These are phyloP conservation scores for Drosophila hamatofila DNA, from an alignment of 2,888 invertebrate species.

Conservation along the genomic window DNA sequence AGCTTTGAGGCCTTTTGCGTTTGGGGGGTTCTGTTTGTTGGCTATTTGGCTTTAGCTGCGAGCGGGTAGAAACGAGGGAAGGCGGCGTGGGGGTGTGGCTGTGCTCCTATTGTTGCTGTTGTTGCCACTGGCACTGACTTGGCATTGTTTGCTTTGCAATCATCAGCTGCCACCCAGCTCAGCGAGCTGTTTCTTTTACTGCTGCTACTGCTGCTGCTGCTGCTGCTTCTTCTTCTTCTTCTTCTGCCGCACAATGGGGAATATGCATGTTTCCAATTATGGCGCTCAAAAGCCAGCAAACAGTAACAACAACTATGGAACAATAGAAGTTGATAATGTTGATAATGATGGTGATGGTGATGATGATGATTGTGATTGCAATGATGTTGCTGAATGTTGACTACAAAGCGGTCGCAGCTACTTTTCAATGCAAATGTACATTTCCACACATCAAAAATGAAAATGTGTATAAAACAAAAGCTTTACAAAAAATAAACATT, in stretches of 20 bases:
- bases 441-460: conserved; percentile 46
- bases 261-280: conserved; percentile 80
- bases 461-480: conserved; percentile 51
- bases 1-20: conserved; percentile 39
- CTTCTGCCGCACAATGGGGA: conserved; percentile 67
- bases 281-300: conserved; percentile 75
- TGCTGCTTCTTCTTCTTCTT: conserved; percentile 13
- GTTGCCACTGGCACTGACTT: conserved; percentile 68
- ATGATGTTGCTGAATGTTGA: conserved; percentile 35
- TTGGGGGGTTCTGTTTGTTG: conserved; percentile 42
- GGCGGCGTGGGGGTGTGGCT: background rate
- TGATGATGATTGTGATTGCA: conserved; percentile 19
- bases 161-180: conserved; percentile 41
- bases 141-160: conserved; percentile 79
- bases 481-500: conserved; percentile 7
- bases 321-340: conserved; percentile 41
- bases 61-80: background rate
- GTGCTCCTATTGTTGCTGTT: conserved; percentile 49
- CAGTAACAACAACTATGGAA: conserved; percentile 45
- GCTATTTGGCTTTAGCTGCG: conserved; percentile 53
- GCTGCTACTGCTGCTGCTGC: conserved; percentile 2
- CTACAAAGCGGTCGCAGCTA: conserved; percentile 35
- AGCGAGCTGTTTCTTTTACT: conserved; percentile 19
- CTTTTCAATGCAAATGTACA: conserved; percentile 60
- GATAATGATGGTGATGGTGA: background rate